phyloP scores from a whole-genome alignment of 2,113 vertebrate species.

The Daubentonia madagascariensis region DNA sequence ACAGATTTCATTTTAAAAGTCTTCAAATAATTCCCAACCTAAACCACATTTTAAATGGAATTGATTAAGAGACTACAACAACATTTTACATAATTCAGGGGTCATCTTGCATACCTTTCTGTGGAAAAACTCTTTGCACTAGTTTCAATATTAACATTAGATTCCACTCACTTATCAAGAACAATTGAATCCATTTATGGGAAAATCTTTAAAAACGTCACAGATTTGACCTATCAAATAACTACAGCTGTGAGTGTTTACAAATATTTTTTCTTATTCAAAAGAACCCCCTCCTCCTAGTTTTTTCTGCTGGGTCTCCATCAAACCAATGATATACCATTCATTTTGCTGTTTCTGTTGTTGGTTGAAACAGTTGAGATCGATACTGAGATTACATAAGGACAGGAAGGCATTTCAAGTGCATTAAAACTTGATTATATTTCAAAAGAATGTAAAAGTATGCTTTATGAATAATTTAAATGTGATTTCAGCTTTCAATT shows the following conservation, averaged over 20 bases:
- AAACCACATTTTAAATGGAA: neutral
- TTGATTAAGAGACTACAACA: neutral
- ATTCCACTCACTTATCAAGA: neutral
- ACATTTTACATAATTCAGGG: neutral
- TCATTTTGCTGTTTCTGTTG: neutral
- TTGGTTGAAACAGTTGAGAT: neutral
- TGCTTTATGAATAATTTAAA: constrained; percentile 32
- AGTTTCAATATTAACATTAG: neutral
- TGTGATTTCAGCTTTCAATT: constrained; percentile 48
- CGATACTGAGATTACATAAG: neutral
- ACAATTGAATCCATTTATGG: neutral
- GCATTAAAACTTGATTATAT: constrained; percentile 46
- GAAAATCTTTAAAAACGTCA: neutral
- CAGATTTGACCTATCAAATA: neutral
- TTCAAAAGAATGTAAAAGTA: constrained; percentile 42
- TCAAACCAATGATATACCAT: neutral
- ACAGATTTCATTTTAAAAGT: neutral
- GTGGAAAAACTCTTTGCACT: neutral
- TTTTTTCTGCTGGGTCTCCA: neutral
- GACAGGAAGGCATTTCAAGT: neutral
- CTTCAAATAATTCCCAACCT: neutral
- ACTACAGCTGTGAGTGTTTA: neutral
- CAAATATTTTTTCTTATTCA: neutral
- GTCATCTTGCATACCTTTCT: neutral
- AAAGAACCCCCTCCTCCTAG: fast-evolving